These are phyloP conservation scores for Tipula lateralis DNA, from an alignment of 2,888 invertebrate genomes.

Conservation along the genomic window DNA sequence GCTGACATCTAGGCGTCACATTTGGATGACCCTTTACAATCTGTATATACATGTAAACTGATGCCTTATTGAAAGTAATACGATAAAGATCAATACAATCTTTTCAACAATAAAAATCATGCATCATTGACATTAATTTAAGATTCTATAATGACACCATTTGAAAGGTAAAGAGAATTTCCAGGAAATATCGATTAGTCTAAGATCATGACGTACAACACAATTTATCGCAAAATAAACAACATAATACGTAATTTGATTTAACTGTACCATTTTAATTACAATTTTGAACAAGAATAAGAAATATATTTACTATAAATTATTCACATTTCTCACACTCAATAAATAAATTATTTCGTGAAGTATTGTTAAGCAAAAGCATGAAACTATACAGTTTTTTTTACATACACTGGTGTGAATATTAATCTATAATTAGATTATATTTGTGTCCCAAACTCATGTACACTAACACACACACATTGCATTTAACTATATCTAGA, in stretches of 20 bases:
- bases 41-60: too few relatives aligned
- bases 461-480: too few relatives aligned
- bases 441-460: neutral
- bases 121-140: neutral
- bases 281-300: neutral
- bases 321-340: neutral
- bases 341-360: neutral
- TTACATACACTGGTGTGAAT: neutral
- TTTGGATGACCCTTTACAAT: too few relatives aligned
- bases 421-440: neutral
- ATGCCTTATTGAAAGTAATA: too few relatives aligned
- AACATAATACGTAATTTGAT: neutral
- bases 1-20: too few relatives aligned
- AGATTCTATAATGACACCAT: neutral
- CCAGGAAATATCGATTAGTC: neutral
- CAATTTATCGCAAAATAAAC: neutral
- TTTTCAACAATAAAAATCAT: neutral
- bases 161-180: neutral
- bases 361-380: neutral
- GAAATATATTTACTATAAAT: neutral
- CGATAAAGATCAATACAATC: neutral
- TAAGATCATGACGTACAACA: neutral
- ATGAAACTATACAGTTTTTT: neutral
- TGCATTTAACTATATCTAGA: neutral
- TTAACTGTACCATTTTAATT: neutral